These are phyloP conservation scores for Lordiphosa mommai DNA, from an alignment of 1,140 invertebrate species.

Conservation along the genomic window DNA sequence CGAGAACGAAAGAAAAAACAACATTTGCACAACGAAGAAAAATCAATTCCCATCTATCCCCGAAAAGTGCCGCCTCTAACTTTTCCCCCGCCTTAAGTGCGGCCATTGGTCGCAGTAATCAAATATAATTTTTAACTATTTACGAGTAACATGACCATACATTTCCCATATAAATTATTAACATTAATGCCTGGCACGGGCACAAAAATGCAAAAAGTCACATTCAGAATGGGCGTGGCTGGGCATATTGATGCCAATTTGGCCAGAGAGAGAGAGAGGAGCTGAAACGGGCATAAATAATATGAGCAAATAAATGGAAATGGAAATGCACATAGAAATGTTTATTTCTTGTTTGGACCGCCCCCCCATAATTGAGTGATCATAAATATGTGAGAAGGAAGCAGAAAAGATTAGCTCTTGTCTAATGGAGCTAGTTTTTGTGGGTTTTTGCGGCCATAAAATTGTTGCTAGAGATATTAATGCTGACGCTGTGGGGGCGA, in stretches of 20 bases:
- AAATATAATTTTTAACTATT: constrained; percentile 77
- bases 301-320: constrained; percentile 48
- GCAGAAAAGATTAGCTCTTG: constrained; percentile 43
- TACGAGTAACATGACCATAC: constrained; percentile 55
- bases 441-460: constrained; percentile 1
- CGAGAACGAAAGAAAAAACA: background rate
- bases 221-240: constrained; percentile 15
- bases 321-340: constrained; percentile 25
- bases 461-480: constrained; percentile 20
- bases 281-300: constrained; percentile 48
- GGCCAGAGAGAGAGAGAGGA: constrained; percentile 5
- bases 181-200: constrained; percentile 61
- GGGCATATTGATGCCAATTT: constrained; percentile 40
- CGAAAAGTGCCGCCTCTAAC: background rate
- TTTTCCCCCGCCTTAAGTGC: constrained; percentile 4
- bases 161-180: constrained; percentile 63
- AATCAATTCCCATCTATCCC: constrained; percentile 47
- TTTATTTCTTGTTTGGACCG: background rate
- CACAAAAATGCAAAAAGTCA: constrained; percentile 14
- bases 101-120: constrained; percentile 38
- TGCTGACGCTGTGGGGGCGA: constrained; percentile 4
- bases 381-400: constrained; percentile 59
- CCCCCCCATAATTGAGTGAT: constrained; percentile 53
- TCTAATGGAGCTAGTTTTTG: constrained; percentile 5
- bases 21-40: constrained; percentile 29